phyloP scores from a whole-genome alignment of 1,140 invertebrate genomes.

The Catajapyx aquilonaris region DNA sequence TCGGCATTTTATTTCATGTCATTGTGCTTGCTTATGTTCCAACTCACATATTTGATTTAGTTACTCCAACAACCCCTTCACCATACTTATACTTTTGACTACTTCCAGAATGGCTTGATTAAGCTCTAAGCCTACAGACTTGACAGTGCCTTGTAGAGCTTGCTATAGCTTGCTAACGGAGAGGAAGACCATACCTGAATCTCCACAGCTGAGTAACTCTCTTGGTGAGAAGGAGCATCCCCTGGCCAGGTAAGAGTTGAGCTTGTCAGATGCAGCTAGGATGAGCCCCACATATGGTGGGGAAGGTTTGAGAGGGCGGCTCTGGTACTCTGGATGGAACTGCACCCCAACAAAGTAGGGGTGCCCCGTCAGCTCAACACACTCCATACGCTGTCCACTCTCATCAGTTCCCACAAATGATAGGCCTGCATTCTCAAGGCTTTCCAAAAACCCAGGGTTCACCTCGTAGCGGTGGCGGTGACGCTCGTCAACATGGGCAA shows the following conservation, averaged over 20 bases:
- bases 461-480: constrained; percentile 93
- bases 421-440: constrained; percentile 61
- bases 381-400: constrained; percentile 63
- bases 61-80: too few relatives aligned
- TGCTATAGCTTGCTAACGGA: too few relatives aligned
- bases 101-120: too few relatives aligned
- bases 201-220: background rate
- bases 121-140: too few relatives aligned
- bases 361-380: constrained; percentile 49
- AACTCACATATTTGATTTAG: too few relatives aligned
- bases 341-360: constrained; percentile 90
- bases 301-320: constrained; percentile 76
- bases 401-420: constrained; percentile 57
- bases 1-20: too few relatives aligned
- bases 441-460: constrained; percentile 63
- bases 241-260: constrained; percentile 38
- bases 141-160: too few relatives aligned
- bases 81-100: too few relatives aligned
- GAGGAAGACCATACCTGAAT: too few relatives aligned
- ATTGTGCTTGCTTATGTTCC: too few relatives aligned
- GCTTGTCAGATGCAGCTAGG: constrained; percentile 56
- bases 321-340: constrained; percentile 95
- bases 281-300: constrained; percentile 90
- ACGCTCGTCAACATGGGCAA: constrained; percentile 71
- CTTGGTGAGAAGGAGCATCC: constrained; percentile 9